phyloP scores from a whole-genome alignment of 1,140 invertebrate species.

The Trachymyrmex septentrionalis region DNA sequence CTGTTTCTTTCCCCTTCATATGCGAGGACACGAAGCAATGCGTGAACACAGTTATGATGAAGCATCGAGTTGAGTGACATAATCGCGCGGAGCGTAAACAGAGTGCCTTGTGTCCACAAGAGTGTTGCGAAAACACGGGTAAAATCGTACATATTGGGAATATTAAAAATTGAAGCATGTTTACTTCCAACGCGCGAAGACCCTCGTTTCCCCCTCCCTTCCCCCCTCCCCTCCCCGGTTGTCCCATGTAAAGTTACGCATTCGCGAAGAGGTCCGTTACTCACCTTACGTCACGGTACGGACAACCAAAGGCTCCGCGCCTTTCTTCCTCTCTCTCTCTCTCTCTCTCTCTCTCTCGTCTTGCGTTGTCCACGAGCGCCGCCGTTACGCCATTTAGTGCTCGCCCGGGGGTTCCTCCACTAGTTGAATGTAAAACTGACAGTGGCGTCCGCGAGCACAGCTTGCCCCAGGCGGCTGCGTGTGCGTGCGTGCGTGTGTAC shows the following conservation, averaged over 20 bases:
- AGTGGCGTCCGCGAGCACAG: constrained; percentile 17
- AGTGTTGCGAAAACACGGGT: neutral
- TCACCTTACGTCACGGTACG: constrained; percentile 83
- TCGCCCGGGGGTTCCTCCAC: constrained; percentile 22
- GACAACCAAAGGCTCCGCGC: constrained; percentile 57
- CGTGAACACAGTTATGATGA: constrained; percentile 13
- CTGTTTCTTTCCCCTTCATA: neutral
- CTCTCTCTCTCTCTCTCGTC: neutral
- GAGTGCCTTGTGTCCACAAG: neutral
- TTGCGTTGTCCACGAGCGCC: constrained; percentile 43
- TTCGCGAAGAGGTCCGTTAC: constrained; percentile 80
- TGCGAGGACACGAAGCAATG: neutral
- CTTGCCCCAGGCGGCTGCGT: neutral
- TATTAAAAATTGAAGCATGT: neutral
- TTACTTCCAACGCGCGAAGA: neutral
- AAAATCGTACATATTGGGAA: neutral
- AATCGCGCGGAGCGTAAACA: constrained; percentile 13
- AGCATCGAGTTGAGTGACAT: neutral
- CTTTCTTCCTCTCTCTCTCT: constrained; percentile 28
- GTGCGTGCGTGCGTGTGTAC: neutral
- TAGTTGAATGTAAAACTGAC: constrained; percentile 39
- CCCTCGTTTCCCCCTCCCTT: too few species aligned
- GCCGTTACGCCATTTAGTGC: constrained; percentile 73
- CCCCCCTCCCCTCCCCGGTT: too few species aligned
- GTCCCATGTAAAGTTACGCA: constrained; percentile 47